phyloP scores from a whole-genome alignment of 2,888 invertebrate species.

The Caenorhabditis sp. region DNA sequence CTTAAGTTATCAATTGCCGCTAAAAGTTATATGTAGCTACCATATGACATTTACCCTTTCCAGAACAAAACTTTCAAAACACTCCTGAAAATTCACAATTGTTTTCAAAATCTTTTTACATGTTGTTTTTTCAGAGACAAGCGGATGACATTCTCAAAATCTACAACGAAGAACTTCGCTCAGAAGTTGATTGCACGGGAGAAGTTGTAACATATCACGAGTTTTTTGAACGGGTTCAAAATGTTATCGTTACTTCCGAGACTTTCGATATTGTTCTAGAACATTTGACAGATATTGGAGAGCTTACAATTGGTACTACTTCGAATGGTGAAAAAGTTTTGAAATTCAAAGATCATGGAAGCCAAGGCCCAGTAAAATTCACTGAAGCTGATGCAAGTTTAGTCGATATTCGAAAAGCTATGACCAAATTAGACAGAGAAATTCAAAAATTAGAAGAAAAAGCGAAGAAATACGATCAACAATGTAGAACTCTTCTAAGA shows the following conservation, averaged over 20 bases:
- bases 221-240: background rate
- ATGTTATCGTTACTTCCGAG: conserved; percentile 18
- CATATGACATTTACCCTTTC: too few relatives aligned
- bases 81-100: background rate
- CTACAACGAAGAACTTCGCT: conserved; percentile 49
- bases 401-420: conserved; percentile 62
- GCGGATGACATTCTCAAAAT: conserved; percentile 37
- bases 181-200: conserved; percentile 58
- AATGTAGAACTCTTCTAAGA: conserved; percentile 53
- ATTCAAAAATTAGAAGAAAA: conserved; percentile 60
- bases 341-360: conserved; percentile 63
- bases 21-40: too few relatives aligned
- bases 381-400: conserved; percentile 66
- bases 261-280: conserved; percentile 58
- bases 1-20: too few relatives aligned
- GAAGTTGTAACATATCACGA: conserved; percentile 49
- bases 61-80: too few relatives aligned
- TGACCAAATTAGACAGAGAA: conserved; percentile 60
- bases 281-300: conserved; percentile 47
- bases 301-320: conserved; percentile 54
- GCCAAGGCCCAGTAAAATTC: conserved; percentile 58
- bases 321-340: conserved; percentile 62
- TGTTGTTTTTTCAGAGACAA: conserved; percentile 31
- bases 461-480: conserved; percentile 55
- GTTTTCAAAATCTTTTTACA: background rate